Evolutionary conservation across 1,140 invertebrate species (phyloP).

Genomic region (Conopomorpha cramerella): DNA sequence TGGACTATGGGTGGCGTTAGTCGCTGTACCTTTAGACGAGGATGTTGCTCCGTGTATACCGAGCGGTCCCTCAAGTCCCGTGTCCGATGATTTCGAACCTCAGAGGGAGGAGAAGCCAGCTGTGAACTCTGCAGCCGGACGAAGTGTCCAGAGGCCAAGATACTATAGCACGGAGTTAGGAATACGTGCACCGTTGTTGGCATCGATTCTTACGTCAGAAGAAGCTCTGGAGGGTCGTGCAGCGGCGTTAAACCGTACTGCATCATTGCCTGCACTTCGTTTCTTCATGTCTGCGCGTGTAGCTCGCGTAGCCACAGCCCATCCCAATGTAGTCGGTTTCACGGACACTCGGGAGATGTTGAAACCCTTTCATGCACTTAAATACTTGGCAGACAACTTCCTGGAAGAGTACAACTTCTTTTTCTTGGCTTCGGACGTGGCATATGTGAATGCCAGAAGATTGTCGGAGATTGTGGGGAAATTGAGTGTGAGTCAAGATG

Average conservation of each 20-base stretch:
- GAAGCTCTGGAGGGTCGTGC: conserved; percentile 72
- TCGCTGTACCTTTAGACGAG: conserved; percentile 33
- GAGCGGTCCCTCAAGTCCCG: conserved; percentile 2
- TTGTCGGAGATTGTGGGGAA: conserved; percentile 71
- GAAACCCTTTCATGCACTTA: conserved; percentile 82
- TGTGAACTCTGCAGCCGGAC: conserved; percentile 19
- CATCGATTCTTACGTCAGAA: conserved; percentile 78
- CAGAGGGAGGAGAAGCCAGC: conserved; percentile 31
- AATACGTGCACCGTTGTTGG: conserved; percentile 86
- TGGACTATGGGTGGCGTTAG: conserved; percentile 42
- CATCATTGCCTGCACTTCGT: conserved; percentile 78
- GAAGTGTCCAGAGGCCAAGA: conserved; percentile 73
- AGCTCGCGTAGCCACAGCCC: conserved; percentile 67
- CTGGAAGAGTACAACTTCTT: conserved; percentile 89
- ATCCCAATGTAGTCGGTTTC: conserved; percentile 81
- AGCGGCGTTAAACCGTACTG: conserved; percentile 79
- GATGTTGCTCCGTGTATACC: conserved; percentile 13
- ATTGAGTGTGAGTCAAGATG: conserved; percentile 81
- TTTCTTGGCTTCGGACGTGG: conserved; percentile 81
- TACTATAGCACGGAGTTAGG: conserved; percentile 93
- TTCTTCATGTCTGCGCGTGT: conserved; percentile 72
- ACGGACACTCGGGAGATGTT: conserved; percentile 75
- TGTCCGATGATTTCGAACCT: conserved; percentile 39
- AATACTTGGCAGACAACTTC: conserved; percentile 89
- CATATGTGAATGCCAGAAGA: conserved; percentile 76